Evolutionary conservation across 1,140 invertebrate species (phyloP).

Genomic region (Euura saliciscinereae): DNA sequence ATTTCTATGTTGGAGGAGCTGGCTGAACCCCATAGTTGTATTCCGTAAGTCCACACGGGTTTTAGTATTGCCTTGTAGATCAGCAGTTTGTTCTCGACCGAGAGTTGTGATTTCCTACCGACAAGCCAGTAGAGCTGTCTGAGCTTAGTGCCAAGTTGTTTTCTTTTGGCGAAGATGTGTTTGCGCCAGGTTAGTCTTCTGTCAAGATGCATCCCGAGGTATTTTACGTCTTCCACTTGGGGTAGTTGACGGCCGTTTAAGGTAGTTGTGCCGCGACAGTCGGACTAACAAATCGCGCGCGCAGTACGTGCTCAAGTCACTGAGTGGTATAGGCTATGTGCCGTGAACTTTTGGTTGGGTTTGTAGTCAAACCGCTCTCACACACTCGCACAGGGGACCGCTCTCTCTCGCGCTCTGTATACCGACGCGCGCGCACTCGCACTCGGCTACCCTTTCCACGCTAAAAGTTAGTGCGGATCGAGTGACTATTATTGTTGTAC

Average conservation of each 20-base stretch:
- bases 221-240: conserved; percentile 14
- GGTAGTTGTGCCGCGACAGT: too few relatives aligned
- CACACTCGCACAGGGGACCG: too few relatives aligned
- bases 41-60: conserved; percentile 24
- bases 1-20: not conserved
- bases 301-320: too few relatives aligned
- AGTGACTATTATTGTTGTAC: too few relatives aligned
- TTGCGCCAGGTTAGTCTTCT: conserved; percentile 17
- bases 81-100: conserved; percentile 29
- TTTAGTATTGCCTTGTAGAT: conserved; percentile 25
- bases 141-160: not conserved
- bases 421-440: too few relatives aligned
- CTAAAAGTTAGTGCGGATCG: too few relatives aligned
- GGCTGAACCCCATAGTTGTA: conserved; percentile 33
- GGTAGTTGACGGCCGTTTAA: conserved; percentile 21
- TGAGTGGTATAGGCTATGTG: too few relatives aligned
- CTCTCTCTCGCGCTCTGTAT: too few relatives aligned
- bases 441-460: too few relatives aligned
- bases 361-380: too few relatives aligned
- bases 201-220: conserved; percentile 13
- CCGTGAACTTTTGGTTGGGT: too few relatives aligned
- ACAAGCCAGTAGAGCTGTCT: conserved; percentile 31
- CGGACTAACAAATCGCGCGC: too few relatives aligned
- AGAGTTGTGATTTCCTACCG: conserved; percentile 23
- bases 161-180: conserved; percentile 16